Evolutionary conservation across 2,797 vertebrate species (phyloP).

Genomic region (Onychomys leucogaster): DNA sequence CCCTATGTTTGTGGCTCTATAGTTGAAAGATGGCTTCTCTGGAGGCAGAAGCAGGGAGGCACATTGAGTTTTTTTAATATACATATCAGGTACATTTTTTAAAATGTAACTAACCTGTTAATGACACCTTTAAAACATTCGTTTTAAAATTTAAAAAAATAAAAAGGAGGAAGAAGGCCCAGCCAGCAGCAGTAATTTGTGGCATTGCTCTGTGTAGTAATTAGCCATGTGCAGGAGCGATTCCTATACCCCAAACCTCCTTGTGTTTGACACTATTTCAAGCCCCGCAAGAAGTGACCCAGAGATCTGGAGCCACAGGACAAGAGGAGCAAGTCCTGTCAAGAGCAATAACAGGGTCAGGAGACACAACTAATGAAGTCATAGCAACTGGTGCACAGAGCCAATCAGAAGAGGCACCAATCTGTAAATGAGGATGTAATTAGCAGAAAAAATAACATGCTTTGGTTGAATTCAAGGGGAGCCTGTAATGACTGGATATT

Average conservation of each 20-base stretch:
- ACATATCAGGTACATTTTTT: constrained; percentile 76
- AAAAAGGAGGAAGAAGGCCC: constrained; percentile 27
- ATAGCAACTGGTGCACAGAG: constrained; percentile 90
- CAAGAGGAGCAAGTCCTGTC: constrained; percentile 90
- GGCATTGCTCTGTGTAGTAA: constrained; percentile 84
- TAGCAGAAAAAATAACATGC: constrained; percentile 91
- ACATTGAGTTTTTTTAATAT: constrained; percentile 27
- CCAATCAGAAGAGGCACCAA: constrained; percentile 90
- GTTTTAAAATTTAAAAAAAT: constrained; percentile 48
- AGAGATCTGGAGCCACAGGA: constrained; percentile 89
- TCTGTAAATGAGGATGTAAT: constrained; percentile 93
- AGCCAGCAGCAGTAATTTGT: constrained; percentile 84
- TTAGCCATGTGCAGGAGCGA: constrained; percentile 83
- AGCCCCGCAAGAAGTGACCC: constrained; percentile 88
- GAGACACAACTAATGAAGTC: constrained; percentile 92
- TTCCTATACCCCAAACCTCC: constrained; percentile 84
- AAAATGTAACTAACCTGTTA: constrained; percentile 88
- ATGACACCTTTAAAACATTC: constrained; percentile 88
- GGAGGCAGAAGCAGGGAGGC: constrained; percentile 65
- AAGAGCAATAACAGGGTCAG: constrained; percentile 93
- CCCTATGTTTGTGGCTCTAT: neutral
- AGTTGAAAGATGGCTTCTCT: constrained; percentile 63
- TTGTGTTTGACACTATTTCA: constrained; percentile 87
- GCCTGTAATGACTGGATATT: constrained; percentile 90
- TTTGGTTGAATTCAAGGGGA: constrained; percentile 90